Base-by-base conservation (phyloP, 2,888 invertebrate species). In the Leptothorax acervorum region DNA sequence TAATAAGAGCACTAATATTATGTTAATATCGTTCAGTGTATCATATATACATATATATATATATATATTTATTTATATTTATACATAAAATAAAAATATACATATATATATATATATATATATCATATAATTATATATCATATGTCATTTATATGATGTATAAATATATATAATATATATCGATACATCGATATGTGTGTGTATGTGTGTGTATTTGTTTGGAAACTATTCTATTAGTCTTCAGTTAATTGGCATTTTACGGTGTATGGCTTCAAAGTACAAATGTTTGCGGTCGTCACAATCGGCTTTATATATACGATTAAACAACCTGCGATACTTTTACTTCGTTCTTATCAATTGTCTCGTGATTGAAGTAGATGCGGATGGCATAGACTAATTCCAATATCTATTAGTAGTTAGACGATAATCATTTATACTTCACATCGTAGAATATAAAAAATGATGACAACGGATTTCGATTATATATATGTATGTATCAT, bases 201-300 rank as follows among this genome's bases (percentile, higher is more conserved):
- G 35, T 5, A 4, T 3, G 35, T 3, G 35, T 31, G 31, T 31
- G 35, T 35, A 35, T 35, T 57, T 87, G 85, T 88, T 90, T 87
- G 82, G 76, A 89, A 89, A 89, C 90, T 93, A 93, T 85, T 90
- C 92, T 93, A 93, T 86, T 92, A 93, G 93, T 94, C 93, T 94
- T 93, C 91, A 93, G 89, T 94, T 90, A 94, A 94, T 94, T 94
- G 94, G 94, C 94, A 93, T 94, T 93, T 92, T 85, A 88, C 88
- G 92, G 91, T 92, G 84, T 92, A 92, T 93, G 92, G 92, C 92
- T 92, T 90, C 88, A 90, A 89, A 87, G 89, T 90, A 92, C 85
- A 35, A 89, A 66, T 86, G 85, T 75, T 74, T 82, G 75, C 87
- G 65, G 84, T 83, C 74, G 76, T 82, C 76, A 62, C 66, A 60